Conservation (phyloP, 2,888 invertebrate species). For the Blera fallax region DNA sequence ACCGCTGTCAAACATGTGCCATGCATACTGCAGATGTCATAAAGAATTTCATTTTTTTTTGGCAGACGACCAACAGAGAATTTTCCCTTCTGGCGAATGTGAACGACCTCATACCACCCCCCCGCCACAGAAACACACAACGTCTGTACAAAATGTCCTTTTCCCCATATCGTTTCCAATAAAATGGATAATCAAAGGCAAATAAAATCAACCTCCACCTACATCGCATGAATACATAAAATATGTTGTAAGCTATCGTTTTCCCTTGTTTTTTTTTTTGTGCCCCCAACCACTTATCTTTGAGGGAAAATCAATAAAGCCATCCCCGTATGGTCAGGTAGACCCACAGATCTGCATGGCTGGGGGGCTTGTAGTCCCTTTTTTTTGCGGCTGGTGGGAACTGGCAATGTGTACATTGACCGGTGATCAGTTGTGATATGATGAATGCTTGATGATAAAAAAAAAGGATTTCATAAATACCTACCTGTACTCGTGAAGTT, state of each 20-base stretch:
- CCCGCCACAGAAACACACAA: background rate
- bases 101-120: slow-evolving; percentile 18
- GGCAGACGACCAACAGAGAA: slow-evolving; percentile 51
- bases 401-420: slow-evolving; percentile 6
- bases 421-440: slow-evolving; percentile 49
- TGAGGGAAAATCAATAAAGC: slow-evolving; percentile 49
- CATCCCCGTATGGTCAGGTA: slow-evolving; percentile 24
- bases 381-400: background rate
- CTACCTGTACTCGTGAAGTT: too few species aligned
- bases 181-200: slow-evolving; percentile 67
- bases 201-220: slow-evolving; percentile 57
- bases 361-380: background rate
- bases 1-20: slow-evolving; percentile 3
- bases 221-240: slow-evolving; percentile 31
- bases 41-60: slow-evolving; percentile 58
- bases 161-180: slow-evolving; percentile 61
- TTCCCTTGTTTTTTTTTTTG: background rate
- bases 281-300: background rate
- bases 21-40: slow-evolving; percentile 70
- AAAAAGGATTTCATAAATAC: background rate
- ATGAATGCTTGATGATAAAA: slow-evolving; percentile 48
- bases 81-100: background rate
- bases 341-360: background rate
- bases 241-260: slow-evolving; percentile 53
- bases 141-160: slow-evolving; percentile 21